Evolutionary conservation across 1,140 invertebrate genomes (phyloP), one percentile per base, ranked within the genome.

Genomic region (Ceratosolen solmsi): DNA sequence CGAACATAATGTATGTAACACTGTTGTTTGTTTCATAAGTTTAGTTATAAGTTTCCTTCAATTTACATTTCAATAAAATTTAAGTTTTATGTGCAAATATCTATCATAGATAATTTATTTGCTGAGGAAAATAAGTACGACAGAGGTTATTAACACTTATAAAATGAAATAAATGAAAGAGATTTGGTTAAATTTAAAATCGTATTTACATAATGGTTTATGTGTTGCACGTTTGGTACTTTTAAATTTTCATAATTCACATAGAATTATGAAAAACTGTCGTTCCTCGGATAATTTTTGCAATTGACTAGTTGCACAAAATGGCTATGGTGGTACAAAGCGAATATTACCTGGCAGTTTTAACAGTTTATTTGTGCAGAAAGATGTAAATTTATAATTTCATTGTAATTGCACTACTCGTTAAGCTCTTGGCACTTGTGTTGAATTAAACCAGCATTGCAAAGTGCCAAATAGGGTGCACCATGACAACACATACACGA

Each of bases 401-500:
- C 17, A 56, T 30, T 80, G 25, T 75, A 81, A 11, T 75, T 56
- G 71, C 71, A 80, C 38, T 68, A 81, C 49, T 81, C 41, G 20
- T 68, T 75, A 70, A 75, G 51, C 33, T 56, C 27, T 30, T 65
- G 58, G 60, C 72, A 81, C 79, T 75, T 56, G 30, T 74, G 71
- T 74, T 74, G 72, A 75, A 81, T 70, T 41, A 80, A 54, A 60
- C 60, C 79, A 68, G 72, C 72, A 81, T 81, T 25, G 71, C 56
- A 8, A 68, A 70, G 72, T 81, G 72, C 79, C 79, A 81, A 81
- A 81, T 81, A 81, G 60, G 60, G 79, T 75, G 73, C 75, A 70
- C 36, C 49, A 73, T 49, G 54, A 54, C n/a, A 51, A 68, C 60
- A 75, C 72, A 49, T 49, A 65, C 13, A 7, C 22, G 20, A 33